Percentiles rank a stretch among this genome's conserved stretches.
phyloP scores from a whole-genome alignment of 2,888 invertebrate genomes.

The Tenthredo distinguenda region DNA sequence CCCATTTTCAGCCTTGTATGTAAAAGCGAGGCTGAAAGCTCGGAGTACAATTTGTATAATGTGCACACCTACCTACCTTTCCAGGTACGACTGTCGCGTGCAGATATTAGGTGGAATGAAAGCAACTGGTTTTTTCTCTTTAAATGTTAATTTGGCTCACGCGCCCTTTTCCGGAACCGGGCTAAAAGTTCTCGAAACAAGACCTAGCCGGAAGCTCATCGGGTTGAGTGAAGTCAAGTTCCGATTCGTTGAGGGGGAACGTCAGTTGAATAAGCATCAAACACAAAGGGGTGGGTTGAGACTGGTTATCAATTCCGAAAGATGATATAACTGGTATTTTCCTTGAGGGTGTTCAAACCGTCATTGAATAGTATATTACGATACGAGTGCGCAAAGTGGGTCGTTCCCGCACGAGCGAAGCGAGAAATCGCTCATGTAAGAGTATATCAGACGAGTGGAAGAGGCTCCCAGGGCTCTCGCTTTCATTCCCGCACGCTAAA shows the following conservation, averaged over 20 bases:
- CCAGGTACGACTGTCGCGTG: not conserved
- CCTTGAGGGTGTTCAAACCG: not conserved
- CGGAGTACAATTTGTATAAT: not conserved
- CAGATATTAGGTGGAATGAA: not conserved
- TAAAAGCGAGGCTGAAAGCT: slow-evolving; percentile 1
- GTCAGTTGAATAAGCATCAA: not conserved
- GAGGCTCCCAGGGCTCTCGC: too few relatives aligned
- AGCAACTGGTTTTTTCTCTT: not conserved
- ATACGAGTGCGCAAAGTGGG: too few relatives aligned
- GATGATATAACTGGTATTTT: not conserved
- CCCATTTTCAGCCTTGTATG: not conserved
- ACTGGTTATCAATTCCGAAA: not conserved
- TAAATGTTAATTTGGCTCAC: not conserved
- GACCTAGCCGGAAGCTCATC: not conserved
- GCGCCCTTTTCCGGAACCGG: not conserved
- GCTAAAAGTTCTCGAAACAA: not conserved
- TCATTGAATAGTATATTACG: too few relatives aligned
- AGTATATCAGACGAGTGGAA: too few relatives aligned
- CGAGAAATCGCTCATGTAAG: too few relatives aligned
- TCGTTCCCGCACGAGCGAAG: too few relatives aligned
- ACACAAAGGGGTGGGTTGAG: not conserved
- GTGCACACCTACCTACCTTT: not conserved
- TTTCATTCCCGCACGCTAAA: too few relatives aligned
- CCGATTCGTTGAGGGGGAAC: too few relatives aligned
- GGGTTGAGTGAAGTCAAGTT: not conserved